Conservation (phyloP, 1,140 invertebrate genomes). For the Varroa destructor region DNA sequence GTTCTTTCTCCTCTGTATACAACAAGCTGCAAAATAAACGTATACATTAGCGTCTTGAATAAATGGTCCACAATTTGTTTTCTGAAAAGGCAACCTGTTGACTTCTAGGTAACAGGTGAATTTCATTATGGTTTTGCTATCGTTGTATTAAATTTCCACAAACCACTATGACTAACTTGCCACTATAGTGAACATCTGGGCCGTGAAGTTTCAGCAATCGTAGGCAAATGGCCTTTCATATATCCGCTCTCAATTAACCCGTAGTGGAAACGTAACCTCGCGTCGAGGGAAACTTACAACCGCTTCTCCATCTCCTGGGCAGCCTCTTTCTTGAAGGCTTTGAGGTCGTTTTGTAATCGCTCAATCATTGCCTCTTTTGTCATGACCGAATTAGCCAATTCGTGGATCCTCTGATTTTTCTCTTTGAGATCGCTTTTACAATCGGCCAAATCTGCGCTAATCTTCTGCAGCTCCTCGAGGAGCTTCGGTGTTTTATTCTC, state of each 20-base stretch:
- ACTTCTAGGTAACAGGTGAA: no score
- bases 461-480: constrained; percentile 18
- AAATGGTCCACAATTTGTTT: no score
- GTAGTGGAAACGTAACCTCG: no score
- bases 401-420: constrained; percentile 21
- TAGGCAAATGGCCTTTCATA: no score
- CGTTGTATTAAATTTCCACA: no score
- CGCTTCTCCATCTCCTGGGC: constrained; percentile 24
- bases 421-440: constrained; percentile 12
- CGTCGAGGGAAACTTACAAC: not conserved
- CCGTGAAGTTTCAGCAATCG: no score
- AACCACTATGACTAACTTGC: no score
- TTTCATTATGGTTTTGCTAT: no score
- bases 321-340: constrained; percentile 27
- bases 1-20: constrained; percentile 20
- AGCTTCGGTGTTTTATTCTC: constrained; percentile 25
- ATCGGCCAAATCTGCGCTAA: constrained; percentile 12
- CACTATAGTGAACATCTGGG: no score
- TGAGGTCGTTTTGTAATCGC: constrained; percentile 1
- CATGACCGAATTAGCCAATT: constrained; percentile 14
- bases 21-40: not conserved
- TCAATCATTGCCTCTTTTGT: constrained; percentile 27
- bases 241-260: no score
- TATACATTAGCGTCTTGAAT: no score
- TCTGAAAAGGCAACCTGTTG: no score